Evolutionary conservation across 1,140 invertebrate species (phyloP), one percentile per base, ranked within the genome.

Genomic region (Bombus huntii): DNA sequence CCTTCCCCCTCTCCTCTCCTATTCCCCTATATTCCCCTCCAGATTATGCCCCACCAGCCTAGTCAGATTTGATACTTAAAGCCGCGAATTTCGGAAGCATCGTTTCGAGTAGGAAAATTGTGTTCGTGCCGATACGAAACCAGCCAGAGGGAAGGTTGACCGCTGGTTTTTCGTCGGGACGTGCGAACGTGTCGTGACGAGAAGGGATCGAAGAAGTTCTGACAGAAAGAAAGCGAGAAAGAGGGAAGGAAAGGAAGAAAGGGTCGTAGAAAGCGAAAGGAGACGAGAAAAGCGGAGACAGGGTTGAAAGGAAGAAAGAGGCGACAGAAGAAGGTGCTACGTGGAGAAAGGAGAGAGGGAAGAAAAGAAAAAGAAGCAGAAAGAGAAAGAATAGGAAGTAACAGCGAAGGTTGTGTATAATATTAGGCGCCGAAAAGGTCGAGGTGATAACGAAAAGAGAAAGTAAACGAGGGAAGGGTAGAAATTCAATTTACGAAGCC

Each of bases 21-120:
- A 53, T 47, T 42, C 37, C 37, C 25, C 37, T 39, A 53, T 47
- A 34, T 65, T 57, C 59, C 82, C 79, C 79, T 75, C 79, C 71
- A 81, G 34, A 66, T 44, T 82, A 68, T 70, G 34, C 71, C 44
- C 84, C 70, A 73, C 72, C 76, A 80, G 57, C 18, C 28, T 71
- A 12, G 42, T 85, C 76, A 42, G 31, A 71, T 47, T 80, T 80
- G 68, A 72, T 79, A 72, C 68, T 62, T 72, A 72, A 72, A 73
- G 68, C 66, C 83, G 77, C 76, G 68, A 80, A 72, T 85, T 83
- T 83, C 76, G 83, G 53, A 85, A 72, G 53, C 66, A 62, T 62
- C 75, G 66, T 79, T 71, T 71, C 53, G 53, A 84, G 70, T 44
- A 79, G 42, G 76, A 62, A 72, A 79, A 34, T 72, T 68, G 68